Evolutionary conservation across 2,888 invertebrate genomes (phyloP).

Genomic region (Halictus ligatus): DNA sequence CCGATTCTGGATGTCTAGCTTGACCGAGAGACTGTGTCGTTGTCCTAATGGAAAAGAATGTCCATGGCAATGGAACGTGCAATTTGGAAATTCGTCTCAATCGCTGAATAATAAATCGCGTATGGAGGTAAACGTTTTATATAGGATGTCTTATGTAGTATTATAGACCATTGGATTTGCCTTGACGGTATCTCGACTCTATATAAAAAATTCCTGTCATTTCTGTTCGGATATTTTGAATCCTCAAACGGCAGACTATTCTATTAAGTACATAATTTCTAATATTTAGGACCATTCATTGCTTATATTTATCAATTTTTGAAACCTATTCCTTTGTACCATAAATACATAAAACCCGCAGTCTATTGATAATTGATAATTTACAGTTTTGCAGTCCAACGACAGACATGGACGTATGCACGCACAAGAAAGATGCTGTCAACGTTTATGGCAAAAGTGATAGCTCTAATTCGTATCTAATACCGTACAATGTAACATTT

Average conservation of each 20-base stretch:
- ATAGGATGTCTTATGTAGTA: not conserved
- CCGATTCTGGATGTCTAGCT: conserved; percentile 87
- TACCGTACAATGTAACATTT: conserved; percentile 84
- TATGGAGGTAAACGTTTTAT: conserved; percentile 86
- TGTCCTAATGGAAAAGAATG: conserved; percentile 86
- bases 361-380: conserved; percentile 34
- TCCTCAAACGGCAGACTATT: no score
- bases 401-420: conserved; percentile 79
- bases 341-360: conserved; percentile 15
- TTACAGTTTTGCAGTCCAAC: conserved; percentile 86
- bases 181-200: no score
- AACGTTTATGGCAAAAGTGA: conserved; percentile 83
- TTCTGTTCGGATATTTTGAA: not conserved
- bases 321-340: no score
- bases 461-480: conserved; percentile 81
- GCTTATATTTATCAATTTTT: no score
- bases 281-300: no score
- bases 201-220: no score
- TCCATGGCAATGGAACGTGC: conserved; percentile 84
- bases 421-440: conserved; percentile 82
- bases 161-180: no score
- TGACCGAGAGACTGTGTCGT: conserved; percentile 87
- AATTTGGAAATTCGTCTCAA: conserved; percentile 82
- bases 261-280: no score
- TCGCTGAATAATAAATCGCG: conserved; percentile 87